These are phyloP conservation scores for Drosophila anomalata DNA, from an alignment of 2,888 invertebrate genomes.

Conservation along the genomic window DNA sequence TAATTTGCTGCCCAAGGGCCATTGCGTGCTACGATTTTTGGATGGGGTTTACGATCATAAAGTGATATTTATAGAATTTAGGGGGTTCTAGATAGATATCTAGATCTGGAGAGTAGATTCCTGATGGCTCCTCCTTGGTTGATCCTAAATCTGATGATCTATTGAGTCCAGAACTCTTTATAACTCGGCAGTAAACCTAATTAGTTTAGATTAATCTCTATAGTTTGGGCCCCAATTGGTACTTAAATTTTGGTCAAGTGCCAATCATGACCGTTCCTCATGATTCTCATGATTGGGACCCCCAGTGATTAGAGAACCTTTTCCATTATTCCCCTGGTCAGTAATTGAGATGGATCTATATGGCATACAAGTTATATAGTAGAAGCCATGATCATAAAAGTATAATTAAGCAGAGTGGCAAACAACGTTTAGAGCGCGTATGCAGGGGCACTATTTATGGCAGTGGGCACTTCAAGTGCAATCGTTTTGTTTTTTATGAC, in stretches of 20 bases:
- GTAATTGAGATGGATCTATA: constrained; percentile 8
- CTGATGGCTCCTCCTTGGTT: too few relatives aligned
- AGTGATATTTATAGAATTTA: too few relatives aligned
- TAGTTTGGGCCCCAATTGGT: neutral
- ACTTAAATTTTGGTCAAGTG: constrained; percentile 5
- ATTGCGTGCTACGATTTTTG: constrained; percentile 17
- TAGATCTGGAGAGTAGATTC: too few relatives aligned
- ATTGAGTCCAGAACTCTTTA: too few relatives aligned
- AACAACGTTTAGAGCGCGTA: constrained; percentile 15
- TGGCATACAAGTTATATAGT: neutral
- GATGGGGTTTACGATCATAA: neutral
- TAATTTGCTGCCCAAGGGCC: constrained; percentile 35
- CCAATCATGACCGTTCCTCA: constrained; percentile 34
- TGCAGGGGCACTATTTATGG: constrained; percentile 63
- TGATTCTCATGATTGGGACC: constrained; percentile 5
- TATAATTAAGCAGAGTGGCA: constrained; percentile 29
- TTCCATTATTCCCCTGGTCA: constrained; percentile 13
- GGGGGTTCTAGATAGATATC: too few relatives aligned
- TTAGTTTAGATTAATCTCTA: neutral
- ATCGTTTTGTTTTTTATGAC: constrained; percentile 63
- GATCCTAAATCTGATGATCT: too few relatives aligned
- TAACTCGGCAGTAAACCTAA: neutral
- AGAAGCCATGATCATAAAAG: constrained; percentile 22
- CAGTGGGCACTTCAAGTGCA: constrained; percentile 55
- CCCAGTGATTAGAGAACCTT: constrained; percentile 12